Conservation (phyloP, 2,888 invertebrate genomes). For the Drosophila ezoana region DNA sequence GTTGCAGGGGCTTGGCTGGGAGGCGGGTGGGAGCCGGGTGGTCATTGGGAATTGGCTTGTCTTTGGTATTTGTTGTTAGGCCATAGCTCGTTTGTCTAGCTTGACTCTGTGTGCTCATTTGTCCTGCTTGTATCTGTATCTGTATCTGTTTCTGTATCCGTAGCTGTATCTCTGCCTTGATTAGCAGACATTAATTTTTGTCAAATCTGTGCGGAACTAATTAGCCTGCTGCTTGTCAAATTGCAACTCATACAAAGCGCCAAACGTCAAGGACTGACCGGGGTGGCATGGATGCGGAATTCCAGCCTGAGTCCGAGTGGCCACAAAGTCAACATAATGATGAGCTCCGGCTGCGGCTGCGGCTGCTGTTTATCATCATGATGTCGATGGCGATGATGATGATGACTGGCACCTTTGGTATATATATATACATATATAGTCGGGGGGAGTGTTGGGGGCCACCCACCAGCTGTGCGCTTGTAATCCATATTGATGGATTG, state of each 20-base stretch:
- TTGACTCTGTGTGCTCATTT: constrained; percentile 9
- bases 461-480: constrained; percentile 54
- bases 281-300: background rate
- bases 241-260: constrained; percentile 75
- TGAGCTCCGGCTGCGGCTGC: constrained; percentile 27
- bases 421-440: background rate
- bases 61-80: constrained; percentile 7
- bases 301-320: constrained; percentile 28
- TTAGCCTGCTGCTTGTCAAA: constrained; percentile 79
- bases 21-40: no score
- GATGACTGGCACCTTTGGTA: constrained; percentile 72
- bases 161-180: constrained; percentile 30
- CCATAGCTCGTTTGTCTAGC: constrained; percentile 47
- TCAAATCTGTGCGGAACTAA: constrained; percentile 80
- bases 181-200: constrained; percentile 74
- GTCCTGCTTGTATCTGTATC: constrained; percentile 8
- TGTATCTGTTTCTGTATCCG: constrained; percentile 4
- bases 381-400: constrained; percentile 23
- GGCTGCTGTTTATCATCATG: constrained; percentile 26
- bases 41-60: background rate
- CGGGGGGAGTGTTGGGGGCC: no score
- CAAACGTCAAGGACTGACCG: background rate
- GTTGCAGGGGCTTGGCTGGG: background rate
- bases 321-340: constrained; percentile 55
- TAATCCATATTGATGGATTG: constrained; percentile 85